Percentiles rank a stretch among this genome's conserved stretches.
Conservation (phyloP, 2,113 vertebrate species). For the Neolamprologus falcicula region DNA sequence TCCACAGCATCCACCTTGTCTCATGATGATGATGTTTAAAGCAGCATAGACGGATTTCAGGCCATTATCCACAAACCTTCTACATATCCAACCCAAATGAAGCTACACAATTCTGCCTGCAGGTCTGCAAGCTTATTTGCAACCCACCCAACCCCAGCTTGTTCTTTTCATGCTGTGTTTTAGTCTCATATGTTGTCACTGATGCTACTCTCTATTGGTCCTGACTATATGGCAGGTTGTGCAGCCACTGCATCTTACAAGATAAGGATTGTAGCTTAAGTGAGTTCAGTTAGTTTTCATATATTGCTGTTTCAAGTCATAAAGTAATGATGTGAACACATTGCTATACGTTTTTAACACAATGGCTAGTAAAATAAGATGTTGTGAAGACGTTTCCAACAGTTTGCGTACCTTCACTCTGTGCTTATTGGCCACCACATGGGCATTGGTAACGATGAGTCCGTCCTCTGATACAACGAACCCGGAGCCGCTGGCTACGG, state of each 20-base stretch:
- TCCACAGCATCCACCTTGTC: rapidly evolving
- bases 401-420: constrained; percentile 71
- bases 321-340: not conserved
- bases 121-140: not conserved
- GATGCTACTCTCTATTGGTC: not conserved
- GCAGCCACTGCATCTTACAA: not conserved
- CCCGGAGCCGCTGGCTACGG: constrained; percentile 91
- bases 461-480: constrained; percentile 95
- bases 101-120: not conserved
- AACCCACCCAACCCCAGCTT: not conserved
- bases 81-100: not conserved
- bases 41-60: rapidly evolving
- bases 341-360: not conserved
- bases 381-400: not conserved
- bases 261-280: not conserved
- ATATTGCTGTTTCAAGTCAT: not conserved
- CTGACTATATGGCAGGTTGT: not conserved
- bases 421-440: constrained; percentile 96
- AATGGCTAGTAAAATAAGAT: rapidly evolving
- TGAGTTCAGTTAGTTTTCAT: not conserved
- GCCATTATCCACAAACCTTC: not conserved
- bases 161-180: not conserved
- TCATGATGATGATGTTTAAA: not conserved
- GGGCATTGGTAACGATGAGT: constrained; percentile 94
- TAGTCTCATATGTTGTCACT: not conserved